Base-by-base conservation (phyloP, 2,113 vertebrate species). In the Prunella fulvescens region DNA sequence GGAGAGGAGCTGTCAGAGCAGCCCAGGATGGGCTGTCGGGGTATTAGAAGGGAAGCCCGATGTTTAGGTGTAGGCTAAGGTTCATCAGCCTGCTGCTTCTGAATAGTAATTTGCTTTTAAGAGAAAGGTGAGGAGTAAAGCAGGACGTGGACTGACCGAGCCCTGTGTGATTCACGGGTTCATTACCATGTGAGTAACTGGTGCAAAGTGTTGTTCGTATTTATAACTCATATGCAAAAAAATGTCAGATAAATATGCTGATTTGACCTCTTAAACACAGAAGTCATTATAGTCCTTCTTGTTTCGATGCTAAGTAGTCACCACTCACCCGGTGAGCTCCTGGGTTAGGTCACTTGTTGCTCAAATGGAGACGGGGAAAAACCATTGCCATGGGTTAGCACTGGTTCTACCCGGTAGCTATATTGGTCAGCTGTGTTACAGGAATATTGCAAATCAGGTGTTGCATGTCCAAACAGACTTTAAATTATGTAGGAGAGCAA, bases 371-470 rank as follows among this genome's bases (percentile, higher is more conserved):
- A 19, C 0, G 1, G 60, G 54, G 45, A 44, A 66, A 12, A 48
- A 23, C 22, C 22, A 4, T 20, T n/a, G 60, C 79, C 5, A 4
- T 45, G 35, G 60, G 56, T 90, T 83, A 67, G 26, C 23, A 8
- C 12, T 15, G 15, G 53, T 45, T 87, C 74, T 71, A 1, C 24
- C 22, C 2, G 1, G 12, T 35, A 50, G 33, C 31, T 16, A 0
- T 5, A 3, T 1, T 35, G 86, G 39, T 67, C 76, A 42, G 33
- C 73, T 69, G 31, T 2, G 5, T 50, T 33, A 14, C 9, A 39
- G 51, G 29, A 47, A 3, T 48, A 70, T 16, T 67, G 22, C 58
- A 56, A 6, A 65, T 58, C 48, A 33, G 14, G 44, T 83, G 60
- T 19, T 64, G 17, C 74, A 19, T 56, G 24, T 58, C 50, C 65